Conservation (phyloP, 2,113 vertebrate genomes). For the Dasyprocta punctata region DNA sequence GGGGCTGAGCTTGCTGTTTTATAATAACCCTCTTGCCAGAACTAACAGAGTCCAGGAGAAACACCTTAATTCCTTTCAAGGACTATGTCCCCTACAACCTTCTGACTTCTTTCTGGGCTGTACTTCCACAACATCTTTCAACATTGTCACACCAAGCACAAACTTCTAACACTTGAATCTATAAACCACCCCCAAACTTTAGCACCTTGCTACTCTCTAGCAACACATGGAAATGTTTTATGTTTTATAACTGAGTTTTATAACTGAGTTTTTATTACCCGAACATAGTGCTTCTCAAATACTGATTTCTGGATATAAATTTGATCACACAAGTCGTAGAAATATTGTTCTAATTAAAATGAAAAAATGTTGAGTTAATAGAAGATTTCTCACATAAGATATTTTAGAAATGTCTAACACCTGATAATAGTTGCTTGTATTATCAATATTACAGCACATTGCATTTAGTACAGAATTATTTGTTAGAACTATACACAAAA, state of each 20-base stretch:
- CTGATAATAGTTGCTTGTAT: slow-evolving; percentile 5
- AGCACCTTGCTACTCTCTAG: background rate
- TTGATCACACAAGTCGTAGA: background rate
- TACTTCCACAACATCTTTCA: background rate
- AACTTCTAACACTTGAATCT: background rate
- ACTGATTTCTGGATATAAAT: background rate
- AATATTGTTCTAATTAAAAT: slow-evolving; percentile 26
- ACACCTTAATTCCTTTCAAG: background rate
- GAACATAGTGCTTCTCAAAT: slow-evolving; percentile 17
- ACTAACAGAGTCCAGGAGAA: background rate
- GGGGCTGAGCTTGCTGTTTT: background rate
- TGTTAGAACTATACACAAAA: background rate
- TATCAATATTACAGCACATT: background rate
- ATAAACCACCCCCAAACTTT: background rate
- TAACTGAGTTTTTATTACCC: background rate
- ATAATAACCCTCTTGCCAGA: background rate
- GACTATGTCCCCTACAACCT: background rate
- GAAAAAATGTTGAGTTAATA: background rate
- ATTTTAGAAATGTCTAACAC: slow-evolving; percentile 8
- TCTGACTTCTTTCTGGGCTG: background rate
- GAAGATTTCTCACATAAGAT: slow-evolving; percentile 1
- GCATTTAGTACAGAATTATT: slow-evolving; percentile 3
- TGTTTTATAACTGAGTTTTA: slow-evolving; percentile 11
- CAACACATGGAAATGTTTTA: background rate
- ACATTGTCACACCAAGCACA: background rate